These are phyloP conservation scores for Lagopus leucura DNA, from an alignment of 2,113 vertebrate species.

Conservation along the genomic window DNA sequence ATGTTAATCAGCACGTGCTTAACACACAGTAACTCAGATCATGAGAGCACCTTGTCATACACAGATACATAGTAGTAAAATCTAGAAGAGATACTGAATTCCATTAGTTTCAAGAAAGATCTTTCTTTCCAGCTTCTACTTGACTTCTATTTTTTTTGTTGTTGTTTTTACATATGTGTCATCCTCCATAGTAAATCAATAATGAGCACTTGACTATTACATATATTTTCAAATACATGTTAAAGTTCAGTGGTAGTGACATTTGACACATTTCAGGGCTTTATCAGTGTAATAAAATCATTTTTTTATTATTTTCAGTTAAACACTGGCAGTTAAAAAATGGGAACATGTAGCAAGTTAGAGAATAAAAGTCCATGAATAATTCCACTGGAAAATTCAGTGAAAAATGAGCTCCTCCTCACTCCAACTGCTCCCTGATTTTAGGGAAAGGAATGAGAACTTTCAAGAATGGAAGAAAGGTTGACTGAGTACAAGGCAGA, in stretches of 20 bases:
- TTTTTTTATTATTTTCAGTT: neutral
- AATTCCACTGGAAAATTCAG: neutral
- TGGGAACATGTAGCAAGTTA: neutral
- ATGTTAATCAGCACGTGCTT: neutral
- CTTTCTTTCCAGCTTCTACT: neutral
- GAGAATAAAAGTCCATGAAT: neutral
- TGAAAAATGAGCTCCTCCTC: neutral
- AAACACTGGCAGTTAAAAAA: neutral
- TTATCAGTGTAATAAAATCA: neutral
- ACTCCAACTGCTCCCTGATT: neutral
- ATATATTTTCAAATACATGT: neutral
- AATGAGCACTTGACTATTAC: neutral
- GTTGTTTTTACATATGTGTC: neutral
- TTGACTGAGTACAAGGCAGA: neutral
- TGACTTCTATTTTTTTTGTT: neutral
- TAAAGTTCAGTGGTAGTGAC: neutral
- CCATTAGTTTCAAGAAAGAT: neutral
- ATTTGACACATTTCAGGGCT: neutral
- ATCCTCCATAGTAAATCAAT: neutral
- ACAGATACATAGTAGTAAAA: neutral
- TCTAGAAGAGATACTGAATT: neutral
- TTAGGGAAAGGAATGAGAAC: constrained; percentile 2
- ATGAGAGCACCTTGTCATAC: neutral
- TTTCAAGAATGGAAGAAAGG: neutral
- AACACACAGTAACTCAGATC: neutral